Evolutionary conservation across 2,113 vertebrate genomes (phyloP).

Genomic region (Pseudonaja textilis): DNA sequence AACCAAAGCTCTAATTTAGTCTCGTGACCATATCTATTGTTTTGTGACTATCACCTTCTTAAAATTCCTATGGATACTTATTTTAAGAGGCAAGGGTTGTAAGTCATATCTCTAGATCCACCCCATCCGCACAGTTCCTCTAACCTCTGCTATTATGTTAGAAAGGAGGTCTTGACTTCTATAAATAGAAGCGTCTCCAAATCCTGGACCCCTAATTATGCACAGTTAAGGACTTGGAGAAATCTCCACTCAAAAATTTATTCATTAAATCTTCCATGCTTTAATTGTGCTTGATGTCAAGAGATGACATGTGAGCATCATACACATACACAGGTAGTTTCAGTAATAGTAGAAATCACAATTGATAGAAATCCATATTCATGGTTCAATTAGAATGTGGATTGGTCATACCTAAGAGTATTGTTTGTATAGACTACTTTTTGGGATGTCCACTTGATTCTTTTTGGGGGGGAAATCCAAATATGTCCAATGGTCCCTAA

Average conservation of each 20-base stretch:
- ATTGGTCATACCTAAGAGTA: neutral
- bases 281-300: neutral
- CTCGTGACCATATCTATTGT: neutral
- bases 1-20: neutral
- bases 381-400: neutral
- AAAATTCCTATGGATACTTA: neutral
- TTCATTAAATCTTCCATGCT: neutral
- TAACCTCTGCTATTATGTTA: neutral
- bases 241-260: neutral
- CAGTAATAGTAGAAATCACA: neutral
- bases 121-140: neutral
- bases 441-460: neutral
- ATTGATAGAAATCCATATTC: neutral
- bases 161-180: neutral
- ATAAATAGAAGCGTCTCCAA: neutral
- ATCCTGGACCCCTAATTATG: neutral
- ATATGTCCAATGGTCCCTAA: neutral
- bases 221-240: neutral
- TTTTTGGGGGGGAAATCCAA: neutral
- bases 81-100: neutral
- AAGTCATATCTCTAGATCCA: neutral
- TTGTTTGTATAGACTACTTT: neutral
- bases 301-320: neutral
- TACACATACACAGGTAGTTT: neutral
- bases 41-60: neutral